phyloP scores from a whole-genome alignment of 2,888 invertebrate genomes.

The Brachycybe producta region DNA sequence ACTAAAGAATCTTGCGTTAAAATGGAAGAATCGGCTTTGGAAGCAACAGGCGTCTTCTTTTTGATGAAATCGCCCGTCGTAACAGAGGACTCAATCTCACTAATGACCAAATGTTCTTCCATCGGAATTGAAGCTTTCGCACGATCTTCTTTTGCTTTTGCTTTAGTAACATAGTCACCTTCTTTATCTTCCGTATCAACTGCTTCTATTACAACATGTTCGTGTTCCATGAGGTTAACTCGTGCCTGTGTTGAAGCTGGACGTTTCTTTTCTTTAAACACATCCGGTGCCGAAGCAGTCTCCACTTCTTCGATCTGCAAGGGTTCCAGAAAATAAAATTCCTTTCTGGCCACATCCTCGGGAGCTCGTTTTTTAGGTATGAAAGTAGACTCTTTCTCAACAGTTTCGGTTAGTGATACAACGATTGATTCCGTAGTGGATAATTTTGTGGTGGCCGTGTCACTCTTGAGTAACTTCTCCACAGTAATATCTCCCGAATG shows the following conservation, averaged over 20 bases:
- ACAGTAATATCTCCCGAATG: conserved; percentile 10
- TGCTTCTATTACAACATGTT: conserved; percentile 36
- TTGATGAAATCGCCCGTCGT: conserved; percentile 9
- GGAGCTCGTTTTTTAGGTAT: conserved; percentile 5
- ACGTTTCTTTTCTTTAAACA: conserved; percentile 1
- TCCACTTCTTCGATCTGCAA: conserved; percentile 17
- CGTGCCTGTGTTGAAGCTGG: conserved; percentile 23
- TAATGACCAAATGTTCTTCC: conserved; percentile 17
- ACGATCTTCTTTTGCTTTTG: conserved; percentile 2
- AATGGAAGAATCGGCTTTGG: conserved; percentile 22
- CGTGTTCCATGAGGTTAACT: conserved; percentile 28
- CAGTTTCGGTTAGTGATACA: conserved; percentile 11
- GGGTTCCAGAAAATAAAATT: conserved; percentile 12
- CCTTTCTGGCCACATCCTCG: conserved; percentile 7
- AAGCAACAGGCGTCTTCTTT: conserved; percentile 11
- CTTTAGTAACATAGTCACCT: conserved; percentile 23
- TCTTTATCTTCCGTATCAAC: conserved; percentile 34
- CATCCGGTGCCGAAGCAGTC: conserved; percentile 6
- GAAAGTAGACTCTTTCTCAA: conserved; percentile 15
- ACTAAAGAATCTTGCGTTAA: conserved; percentile 25
- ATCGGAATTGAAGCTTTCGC: conserved; percentile 16
- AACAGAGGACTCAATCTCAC: conserved; percentile 12
- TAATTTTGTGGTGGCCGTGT: conserved; percentile 11
- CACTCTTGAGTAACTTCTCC: not conserved
- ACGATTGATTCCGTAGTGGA: conserved; percentile 8